phyloP scores from a whole-genome alignment of 2,888 invertebrate genomes.

The Apodemia mormo region DNA sequence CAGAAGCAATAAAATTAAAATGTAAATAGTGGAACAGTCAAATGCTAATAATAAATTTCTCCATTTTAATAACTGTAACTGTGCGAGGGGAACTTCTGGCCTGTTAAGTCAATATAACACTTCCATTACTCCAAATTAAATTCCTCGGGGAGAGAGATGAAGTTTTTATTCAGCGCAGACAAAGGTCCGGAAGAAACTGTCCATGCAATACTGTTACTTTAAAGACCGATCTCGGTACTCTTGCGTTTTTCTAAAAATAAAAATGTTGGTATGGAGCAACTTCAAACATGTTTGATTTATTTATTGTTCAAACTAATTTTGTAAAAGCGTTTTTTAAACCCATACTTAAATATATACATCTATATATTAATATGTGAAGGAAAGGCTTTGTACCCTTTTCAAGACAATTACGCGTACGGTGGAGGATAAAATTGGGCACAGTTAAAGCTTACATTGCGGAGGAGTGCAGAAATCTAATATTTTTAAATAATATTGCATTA shows the following conservation, averaged over 20 bases:
- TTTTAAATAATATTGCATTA: no score
- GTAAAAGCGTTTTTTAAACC: no score
- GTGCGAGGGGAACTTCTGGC: slow-evolving; percentile 76
- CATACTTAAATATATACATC: no score
- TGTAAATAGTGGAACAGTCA: slow-evolving; percentile 77
- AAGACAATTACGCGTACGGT: no score
- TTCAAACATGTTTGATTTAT: neutral
- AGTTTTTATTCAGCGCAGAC: slow-evolving; percentile 75
- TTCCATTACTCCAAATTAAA: slow-evolving; percentile 82
- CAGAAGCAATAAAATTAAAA: slow-evolving; percentile 81
- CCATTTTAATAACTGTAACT: slow-evolving; percentile 82
- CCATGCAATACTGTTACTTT: slow-evolving; percentile 45
- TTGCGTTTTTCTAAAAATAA: slow-evolving; percentile 19
- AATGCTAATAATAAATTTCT: slow-evolving; percentile 81
- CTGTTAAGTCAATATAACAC: slow-evolving; percentile 83
- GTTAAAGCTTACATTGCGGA: no score
- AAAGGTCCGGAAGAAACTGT: slow-evolving; percentile 63
- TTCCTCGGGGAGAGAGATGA: slow-evolving; percentile 79
- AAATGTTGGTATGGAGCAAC: slow-evolving; percentile 13
- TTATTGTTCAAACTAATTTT: neutral
- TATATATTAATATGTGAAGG: no score
- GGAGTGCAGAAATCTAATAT: no score
- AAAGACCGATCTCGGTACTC: slow-evolving; percentile 20
- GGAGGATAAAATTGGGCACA: no score
- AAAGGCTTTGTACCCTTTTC: no score